Conservation (phyloP, 2,888 invertebrate species). For the Standfussiana lucernea region DNA sequence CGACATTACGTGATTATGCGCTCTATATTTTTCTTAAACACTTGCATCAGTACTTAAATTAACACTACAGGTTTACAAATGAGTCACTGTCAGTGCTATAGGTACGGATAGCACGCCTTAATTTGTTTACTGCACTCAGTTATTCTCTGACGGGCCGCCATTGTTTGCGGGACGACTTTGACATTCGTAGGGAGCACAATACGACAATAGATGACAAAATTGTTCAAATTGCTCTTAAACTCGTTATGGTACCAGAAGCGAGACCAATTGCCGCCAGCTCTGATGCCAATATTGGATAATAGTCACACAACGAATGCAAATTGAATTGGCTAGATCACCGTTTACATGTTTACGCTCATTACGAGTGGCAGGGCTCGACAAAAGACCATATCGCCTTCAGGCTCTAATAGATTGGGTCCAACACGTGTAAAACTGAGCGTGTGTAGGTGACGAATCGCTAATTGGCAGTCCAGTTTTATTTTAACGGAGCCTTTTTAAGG, state of each 20-base stretch:
- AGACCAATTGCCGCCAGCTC: conserved; percentile 81
- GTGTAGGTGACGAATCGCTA: conserved; percentile 17
- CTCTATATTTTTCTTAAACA: neutral
- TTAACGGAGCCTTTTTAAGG: neutral
- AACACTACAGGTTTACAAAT: conserved; percentile 13
- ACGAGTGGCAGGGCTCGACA: conserved; percentile 33
- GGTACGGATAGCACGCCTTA: conserved; percentile 18
- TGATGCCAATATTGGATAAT: conserved; percentile 88
- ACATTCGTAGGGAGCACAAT: conserved; percentile 78
- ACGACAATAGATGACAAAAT: conserved; percentile 86
- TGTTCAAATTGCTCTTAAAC: conserved; percentile 87
- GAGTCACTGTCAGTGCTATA: conserved; percentile 32
- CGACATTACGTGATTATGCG: neutral
- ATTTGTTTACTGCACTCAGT: conserved; percentile 42
- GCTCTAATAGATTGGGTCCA: conserved; percentile 39
- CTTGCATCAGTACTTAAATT: neutral
- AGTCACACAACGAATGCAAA: conserved; percentile 86
- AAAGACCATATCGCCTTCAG: conserved; percentile 48
- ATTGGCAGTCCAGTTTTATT: conserved; percentile 3
- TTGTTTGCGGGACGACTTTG: conserved; percentile 75
- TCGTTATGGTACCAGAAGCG: conserved; percentile 80
- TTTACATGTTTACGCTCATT: conserved; percentile 69
- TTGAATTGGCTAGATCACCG: conserved; percentile 79
- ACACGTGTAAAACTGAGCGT: conserved; percentile 13
- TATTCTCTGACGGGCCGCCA: conserved; percentile 75